Percentiles rank a stretch among this genome's conserved stretches.
Conservation (phyloP, 2,113 vertebrate genomes). For the Gnathonemus longibarbis region DNA sequence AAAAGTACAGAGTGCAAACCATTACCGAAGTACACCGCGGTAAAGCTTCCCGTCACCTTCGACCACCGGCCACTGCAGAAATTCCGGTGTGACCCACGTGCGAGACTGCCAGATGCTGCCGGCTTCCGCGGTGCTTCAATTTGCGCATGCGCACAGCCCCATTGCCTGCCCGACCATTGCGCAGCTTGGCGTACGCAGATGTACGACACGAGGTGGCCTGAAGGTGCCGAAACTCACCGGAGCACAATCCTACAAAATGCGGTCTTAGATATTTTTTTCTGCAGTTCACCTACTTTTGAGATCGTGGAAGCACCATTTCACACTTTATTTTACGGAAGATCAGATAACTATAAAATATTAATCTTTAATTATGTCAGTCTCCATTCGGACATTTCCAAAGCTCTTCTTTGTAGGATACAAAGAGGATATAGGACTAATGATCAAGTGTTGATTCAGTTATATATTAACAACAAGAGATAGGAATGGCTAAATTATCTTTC, state of each 20-base stretch:
- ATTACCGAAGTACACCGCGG: not conserved
- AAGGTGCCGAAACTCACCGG: not conserved
- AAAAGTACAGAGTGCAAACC: not conserved
- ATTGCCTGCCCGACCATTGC: not conserved
- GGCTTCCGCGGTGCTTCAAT: not conserved
- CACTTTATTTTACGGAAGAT: not conserved
- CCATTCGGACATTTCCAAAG: not conserved
- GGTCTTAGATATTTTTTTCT: not conserved
- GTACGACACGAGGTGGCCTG: not conserved
- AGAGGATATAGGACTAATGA: not conserved
- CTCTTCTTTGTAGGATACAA: not conserved
- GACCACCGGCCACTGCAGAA: not conserved
- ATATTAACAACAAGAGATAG: not conserved
- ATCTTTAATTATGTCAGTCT: not conserved
- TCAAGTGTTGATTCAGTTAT: not conserved
- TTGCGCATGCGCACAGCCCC: not conserved
- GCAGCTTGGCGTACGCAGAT: not conserved
- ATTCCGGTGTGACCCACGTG: constrained; percentile 1
- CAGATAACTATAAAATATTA: not conserved
- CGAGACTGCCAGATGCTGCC: not conserved
- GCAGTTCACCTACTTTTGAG: not conserved
- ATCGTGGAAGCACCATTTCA: not conserved
- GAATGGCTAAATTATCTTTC: not conserved
- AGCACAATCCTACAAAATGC: not conserved
- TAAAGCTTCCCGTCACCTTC: not conserved